Conservation (phyloP, 2,797 vertebrate genomes). For the Bovichtus diacanthus region DNA sequence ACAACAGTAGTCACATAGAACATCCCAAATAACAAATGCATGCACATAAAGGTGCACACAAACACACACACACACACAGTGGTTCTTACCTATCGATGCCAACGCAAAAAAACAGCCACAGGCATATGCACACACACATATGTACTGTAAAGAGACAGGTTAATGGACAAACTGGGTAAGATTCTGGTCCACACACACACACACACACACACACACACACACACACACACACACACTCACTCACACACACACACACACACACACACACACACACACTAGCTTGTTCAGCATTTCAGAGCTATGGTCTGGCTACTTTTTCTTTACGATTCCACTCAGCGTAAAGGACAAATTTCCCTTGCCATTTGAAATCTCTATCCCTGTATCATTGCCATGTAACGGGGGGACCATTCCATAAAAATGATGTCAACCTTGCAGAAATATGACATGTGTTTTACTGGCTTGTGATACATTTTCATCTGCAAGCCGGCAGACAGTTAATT, state of each 20-base stretch:
- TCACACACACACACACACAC: background rate
- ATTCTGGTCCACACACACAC: background rate
- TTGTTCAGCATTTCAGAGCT: constrained; percentile 61
- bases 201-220: background rate
- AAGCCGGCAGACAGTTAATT: constrained; percentile 59
- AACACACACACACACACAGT: background rate
- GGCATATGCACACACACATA: background rate
- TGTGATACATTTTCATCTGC: constrained; percentile 55
- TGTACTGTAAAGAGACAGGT: background rate
- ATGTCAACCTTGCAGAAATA: constrained; percentile 71
- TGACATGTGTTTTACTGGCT: constrained; percentile 57
- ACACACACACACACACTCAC: background rate
- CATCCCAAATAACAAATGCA: constrained; percentile 49
- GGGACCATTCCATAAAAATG: constrained; percentile 72
- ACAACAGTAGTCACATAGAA: constrained; percentile 58
- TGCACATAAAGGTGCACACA: constrained; percentile 12
- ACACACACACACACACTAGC: constrained; percentile 31
- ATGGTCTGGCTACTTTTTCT: constrained; percentile 16
- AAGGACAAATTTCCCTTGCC: constrained; percentile 62
- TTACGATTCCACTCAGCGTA: constrained; percentile 42
- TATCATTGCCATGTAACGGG: constrained; percentile 47
- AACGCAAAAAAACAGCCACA: constrained; percentile 9
- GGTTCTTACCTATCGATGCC: background rate
- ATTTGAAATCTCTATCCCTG: constrained; percentile 57
- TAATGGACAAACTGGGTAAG: background rate